Evolutionary conservation across 2,113 vertebrate genomes (phyloP), one percentile per base, ranked within the genome.

Genomic region (Crotalus viridis): DNA sequence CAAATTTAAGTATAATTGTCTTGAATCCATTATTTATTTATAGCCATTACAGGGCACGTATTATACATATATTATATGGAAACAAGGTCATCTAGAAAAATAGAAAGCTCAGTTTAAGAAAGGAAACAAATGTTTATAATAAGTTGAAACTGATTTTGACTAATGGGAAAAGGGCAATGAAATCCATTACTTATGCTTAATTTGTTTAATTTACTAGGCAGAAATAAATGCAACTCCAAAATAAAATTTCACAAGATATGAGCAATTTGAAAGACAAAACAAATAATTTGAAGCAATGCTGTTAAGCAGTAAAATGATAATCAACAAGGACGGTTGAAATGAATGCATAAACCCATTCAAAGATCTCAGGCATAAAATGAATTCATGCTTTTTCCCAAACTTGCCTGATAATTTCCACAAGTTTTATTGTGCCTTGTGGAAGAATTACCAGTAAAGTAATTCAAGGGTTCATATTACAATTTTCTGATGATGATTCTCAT

Each of bases 401-500:
- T 69, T 19, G 26, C 33, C 54, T 33, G 33, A 64, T 64, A 89
- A 64, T 89, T 74, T 59, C 88, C 39, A 33, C 87, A 85, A n/a
- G 9, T 85, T 91, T 93, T 93, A 89, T 89, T 89, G 88, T 89
- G 81, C 90, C 87, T 93, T 55, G 26, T 43, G 55, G 69, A 87
- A 89, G n/a, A 86, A 89, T 89, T 89, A 86, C 55, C 46, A 54
- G 19, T 19, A 39, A 89, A 93, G 33, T 91, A 86, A 93, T 91
- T 93, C 86, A 91, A 54, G 74, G 74, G 48, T n/a, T 89, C 87
- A 86, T 74, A 93, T 86, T 89, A 86, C 74, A 48, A 57, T 89
- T 91, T 91, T 33, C 56, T 46, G 43, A 89, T 86, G 69, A 93
- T 91, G 56, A 86, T 89, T 91, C 88, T 91, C 48, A 91, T 93